phyloP scores from a whole-genome alignment of 2,888 invertebrate genomes.

The Leptothorax acervorum region DNA sequence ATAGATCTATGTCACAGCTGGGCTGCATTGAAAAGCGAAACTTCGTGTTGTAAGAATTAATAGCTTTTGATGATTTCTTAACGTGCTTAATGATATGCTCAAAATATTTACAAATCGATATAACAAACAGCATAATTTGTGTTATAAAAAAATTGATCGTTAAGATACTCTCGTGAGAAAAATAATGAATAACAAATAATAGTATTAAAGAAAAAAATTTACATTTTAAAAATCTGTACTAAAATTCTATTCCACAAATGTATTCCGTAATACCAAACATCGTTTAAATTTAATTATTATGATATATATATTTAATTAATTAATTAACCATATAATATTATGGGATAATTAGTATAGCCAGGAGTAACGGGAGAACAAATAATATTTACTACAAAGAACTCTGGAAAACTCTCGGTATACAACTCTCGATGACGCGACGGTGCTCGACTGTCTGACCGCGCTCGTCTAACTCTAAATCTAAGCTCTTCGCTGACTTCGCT shows the following conservation, averaged over 20 bases:
- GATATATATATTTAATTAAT: slow-evolving; percentile 30
- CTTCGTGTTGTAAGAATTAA: not conserved
- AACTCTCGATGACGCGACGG: too few species aligned
- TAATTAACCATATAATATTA: not conserved
- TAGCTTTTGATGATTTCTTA: not conserved
- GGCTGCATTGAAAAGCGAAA: not conserved
- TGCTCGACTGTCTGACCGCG: too few species aligned
- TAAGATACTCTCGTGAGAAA: not conserved
- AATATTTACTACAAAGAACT: too few species aligned
- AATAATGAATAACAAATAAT: not conserved
- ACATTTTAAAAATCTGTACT: slow-evolving; percentile 7
- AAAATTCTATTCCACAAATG: slow-evolving; percentile 12
- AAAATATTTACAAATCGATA: not conserved
- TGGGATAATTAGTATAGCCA: too few species aligned
- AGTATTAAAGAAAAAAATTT: not conserved
- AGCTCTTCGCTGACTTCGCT: too few species aligned
- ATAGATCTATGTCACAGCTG: not conserved
- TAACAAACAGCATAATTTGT: not conserved
- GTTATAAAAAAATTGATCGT: not conserved
- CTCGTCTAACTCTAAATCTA: too few species aligned
- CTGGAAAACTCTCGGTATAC: too few species aligned
- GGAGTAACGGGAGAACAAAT: too few species aligned
- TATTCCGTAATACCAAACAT: not conserved
- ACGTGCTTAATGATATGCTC: not conserved
- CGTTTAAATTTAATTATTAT: slow-evolving; percentile 38